Base-by-base conservation (phyloP, 1,140 invertebrate genomes). In the Plectrocnemia conspersa region DNA sequence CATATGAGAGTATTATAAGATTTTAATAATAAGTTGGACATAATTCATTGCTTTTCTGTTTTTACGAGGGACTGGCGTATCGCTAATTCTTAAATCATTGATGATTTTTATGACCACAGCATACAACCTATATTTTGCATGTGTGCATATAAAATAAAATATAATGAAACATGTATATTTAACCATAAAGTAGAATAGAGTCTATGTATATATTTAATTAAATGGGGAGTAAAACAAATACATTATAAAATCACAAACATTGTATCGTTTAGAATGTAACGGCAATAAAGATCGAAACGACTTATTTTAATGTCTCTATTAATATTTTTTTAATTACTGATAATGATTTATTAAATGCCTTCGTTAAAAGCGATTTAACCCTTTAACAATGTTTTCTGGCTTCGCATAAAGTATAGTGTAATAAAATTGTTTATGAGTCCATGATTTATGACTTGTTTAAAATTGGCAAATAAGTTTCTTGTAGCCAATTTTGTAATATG, bases 51-150 rank as follows among this genome's bases (percentile, higher is more conserved):
- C n/a, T 4, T 21, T 22, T n/a, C n/a, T 38, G 29, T 19, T 35
- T 50, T 49, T 50, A 50, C 29, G 46, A 48, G 15, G 24, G 24
- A 33, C 15, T 16, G 18, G 42, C 22, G 29, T n/a, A 19, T 32
- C n/a, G 29, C 46, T 48, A 48, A 48, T 48, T 48, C 46, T 48
- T 48, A 48, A 48, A 48, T 48, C 46, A 48, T 48, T 24, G 29
- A 15, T 29, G 23, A 27, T 29, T 27, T 48, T 32, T 32, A 27
- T 16, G 29, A 15, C 25, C 22, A 18, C n/a, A n/a, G n/a, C n/a
- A 3, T 18, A 10, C 16, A 10, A 4, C 18, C 11, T 19, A 16
- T 10, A n/a, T 13, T 4, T 10, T 16, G 15, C 38, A 19, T 19
- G 3, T 5, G 32, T 11, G 32, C 16, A 15, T n/a, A 35, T 11